Evolutionary conservation across 2,797 vertebrate genomes (phyloP), one percentile per base, ranked within the genome.

Genomic region (Bryconaethiops microstoma): DNA sequence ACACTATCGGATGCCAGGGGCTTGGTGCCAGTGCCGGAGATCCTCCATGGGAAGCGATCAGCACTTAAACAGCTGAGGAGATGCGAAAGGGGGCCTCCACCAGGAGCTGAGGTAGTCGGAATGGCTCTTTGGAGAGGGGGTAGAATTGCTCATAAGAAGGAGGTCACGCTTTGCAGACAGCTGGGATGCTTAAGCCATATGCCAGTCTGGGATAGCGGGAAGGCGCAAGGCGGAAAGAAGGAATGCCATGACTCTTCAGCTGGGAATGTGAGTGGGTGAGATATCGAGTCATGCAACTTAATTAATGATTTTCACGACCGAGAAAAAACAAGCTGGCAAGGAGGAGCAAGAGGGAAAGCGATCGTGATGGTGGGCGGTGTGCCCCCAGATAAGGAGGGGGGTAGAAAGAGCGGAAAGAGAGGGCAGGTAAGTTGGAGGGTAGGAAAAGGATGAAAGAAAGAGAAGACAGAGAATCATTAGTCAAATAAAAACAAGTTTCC

Each of bases 281-380:
- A 83, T 83, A 72, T 85, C 83, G 83, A 87, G 79, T 82, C 79
- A 57, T 83, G 82, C 79, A 85, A 85, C 79, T 83, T 87, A 85
- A 87, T 87, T 83, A 87, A 79, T 82, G 83, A 83, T 85, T 83
- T 79, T 85, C 70, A 74, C 59, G 13, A 0, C 4, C 4, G n/a
- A 62, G 19, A 39, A 65, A 67, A 40, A 81, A 83, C 76, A 76
- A 59, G 81, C 57, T 77, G 79, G 76, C 63, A 57, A 57, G 60
- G 77, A 62, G 60, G 77, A 85, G 76, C 59, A 79, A 76, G 64
- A 70, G 71, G 71, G 76, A 74, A 75, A 78, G 78, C 75, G 54
- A 78, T 78, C 70, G 68, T 42, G 77, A 8, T 73, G 73, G 39
- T 60, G 78, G 78, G 62, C 68, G 21, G 50, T 13, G 21, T 86